phyloP scores from a whole-genome alignment of 2,888 invertebrate species.

The Ichneumon xanthorius region DNA sequence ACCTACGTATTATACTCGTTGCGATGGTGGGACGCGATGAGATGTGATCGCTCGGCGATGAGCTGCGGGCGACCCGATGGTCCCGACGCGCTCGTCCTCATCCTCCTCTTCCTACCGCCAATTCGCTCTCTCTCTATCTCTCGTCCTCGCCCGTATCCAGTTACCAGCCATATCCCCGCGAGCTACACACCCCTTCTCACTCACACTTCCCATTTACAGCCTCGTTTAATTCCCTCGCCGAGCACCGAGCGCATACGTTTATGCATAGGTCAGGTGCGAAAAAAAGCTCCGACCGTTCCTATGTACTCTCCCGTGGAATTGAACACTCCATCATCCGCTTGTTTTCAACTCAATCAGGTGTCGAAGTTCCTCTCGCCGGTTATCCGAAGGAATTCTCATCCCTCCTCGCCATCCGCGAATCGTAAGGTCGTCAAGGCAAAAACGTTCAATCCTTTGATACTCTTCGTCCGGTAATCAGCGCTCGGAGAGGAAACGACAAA shows the following conservation, averaged over 20 bases:
- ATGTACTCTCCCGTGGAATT: slow-evolving; percentile 61
- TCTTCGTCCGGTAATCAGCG: slow-evolving; percentile 18
- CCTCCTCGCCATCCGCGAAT: neutral
- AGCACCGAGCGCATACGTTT: slow-evolving; percentile 60
- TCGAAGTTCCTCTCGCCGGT: slow-evolving; percentile 38
- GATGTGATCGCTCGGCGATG: slow-evolving; percentile 84
- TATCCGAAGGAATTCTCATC: neutral
- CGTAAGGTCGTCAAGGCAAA: neutral
- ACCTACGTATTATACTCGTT: slow-evolving; percentile 78
- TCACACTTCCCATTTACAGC: slow-evolving; percentile 67
- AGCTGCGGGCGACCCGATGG: slow-evolving; percentile 84
- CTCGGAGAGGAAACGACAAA: neutral
- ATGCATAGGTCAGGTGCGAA: slow-evolving; percentile 69
- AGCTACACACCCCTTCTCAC: slow-evolving; percentile 51
- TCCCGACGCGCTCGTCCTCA: slow-evolving; percentile 81
- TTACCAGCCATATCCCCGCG: slow-evolving; percentile 74
- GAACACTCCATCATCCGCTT: slow-evolving; percentile 61
- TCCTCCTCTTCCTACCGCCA: slow-evolving; percentile 70
- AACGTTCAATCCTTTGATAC: neutral
- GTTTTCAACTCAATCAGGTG: slow-evolving; percentile 59
- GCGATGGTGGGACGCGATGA: slow-evolving; percentile 83
- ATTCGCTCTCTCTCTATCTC: slow-evolving; percentile 37
- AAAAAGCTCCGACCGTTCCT: slow-evolving; percentile 52
- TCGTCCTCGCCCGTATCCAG: slow-evolving; percentile 75
- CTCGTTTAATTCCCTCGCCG: slow-evolving; percentile 68